A percentile compares a stretch with the other conserved stretches of the same genome.
Conservation (phyloP, 1,140 invertebrate genomes). For the Apis laboriosa region DNA sequence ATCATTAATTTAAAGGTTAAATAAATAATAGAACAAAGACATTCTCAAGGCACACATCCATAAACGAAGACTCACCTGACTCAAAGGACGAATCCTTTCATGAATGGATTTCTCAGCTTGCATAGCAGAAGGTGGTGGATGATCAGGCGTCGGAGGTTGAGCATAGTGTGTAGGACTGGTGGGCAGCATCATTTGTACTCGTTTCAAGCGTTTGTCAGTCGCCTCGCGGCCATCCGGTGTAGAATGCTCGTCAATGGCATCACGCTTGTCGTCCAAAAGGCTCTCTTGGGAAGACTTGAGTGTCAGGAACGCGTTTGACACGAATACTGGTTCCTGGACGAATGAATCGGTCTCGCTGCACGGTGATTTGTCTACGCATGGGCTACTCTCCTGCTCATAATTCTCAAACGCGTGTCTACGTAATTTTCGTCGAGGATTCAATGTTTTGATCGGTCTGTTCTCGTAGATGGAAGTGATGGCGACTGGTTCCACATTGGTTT, state of each 20-base stretch:
- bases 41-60: no score
- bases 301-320: constrained; percentile 83
- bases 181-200: constrained; percentile 83
- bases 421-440: constrained; percentile 87
- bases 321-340: constrained; percentile 79
- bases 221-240: constrained; percentile 71
- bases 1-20: no score
- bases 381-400: constrained; percentile 81
- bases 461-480: constrained; percentile 88
- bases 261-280: constrained; percentile 82
- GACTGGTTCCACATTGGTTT: constrained; percentile 83
- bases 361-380: constrained; percentile 77
- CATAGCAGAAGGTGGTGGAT: constrained; percentile 94
- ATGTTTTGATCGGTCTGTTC: constrained; percentile 86
- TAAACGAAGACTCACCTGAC: constrained; percentile 85
- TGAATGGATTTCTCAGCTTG: constrained; percentile 95
- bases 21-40: no score
- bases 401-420: constrained; percentile 85
- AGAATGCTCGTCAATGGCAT: constrained; percentile 73
- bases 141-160: constrained; percentile 96
- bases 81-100: constrained; percentile 92
- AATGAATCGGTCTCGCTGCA: constrained; percentile 75
- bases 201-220: constrained; percentile 75
- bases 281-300: constrained; percentile 86
- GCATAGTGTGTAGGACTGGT: constrained; percentile 93